Evolutionary conservation across 1,140 invertebrate species (phyloP).

Genomic region (Papilio polytes): DNA sequence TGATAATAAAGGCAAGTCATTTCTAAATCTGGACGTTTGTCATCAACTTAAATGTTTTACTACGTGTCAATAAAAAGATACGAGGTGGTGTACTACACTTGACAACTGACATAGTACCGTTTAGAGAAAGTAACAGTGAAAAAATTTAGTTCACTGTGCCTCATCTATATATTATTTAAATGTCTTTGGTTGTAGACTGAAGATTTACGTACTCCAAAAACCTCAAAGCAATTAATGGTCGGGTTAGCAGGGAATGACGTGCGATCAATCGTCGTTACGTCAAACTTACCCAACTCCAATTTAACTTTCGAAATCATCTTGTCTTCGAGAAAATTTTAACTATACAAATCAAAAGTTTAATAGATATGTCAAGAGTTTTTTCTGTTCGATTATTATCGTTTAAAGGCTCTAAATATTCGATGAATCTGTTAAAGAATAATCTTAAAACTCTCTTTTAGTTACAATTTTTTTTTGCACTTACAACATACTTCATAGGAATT

Average conservation of each 20-base stretch:
- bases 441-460: no score
- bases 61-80: no score
- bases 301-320: constrained; percentile 13
- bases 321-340: constrained; percentile 9
- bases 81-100: no score
- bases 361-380: background rate
- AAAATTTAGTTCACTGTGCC: no score
- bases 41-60: no score
- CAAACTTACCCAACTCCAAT: constrained; percentile 14
- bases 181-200: background rate
- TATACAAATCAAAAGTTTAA: constrained; percentile 21
- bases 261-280: constrained; percentile 17
- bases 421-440: background rate
- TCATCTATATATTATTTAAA: no score
- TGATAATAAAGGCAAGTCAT: no score
- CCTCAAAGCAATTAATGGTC: background rate
- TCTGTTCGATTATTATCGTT: background rate
- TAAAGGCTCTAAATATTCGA: background rate
- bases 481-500: no score
- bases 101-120: no score
- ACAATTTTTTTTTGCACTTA: no score
- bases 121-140: no score
- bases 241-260: constrained; percentile 10
- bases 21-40: no score
- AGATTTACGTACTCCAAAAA: constrained; percentile 2